Percentiles rank a stretch among this genome's conserved stretches.
phyloP scores from a whole-genome alignment of 2,113 vertebrate genomes.

The Microcebus murinus region DNA sequence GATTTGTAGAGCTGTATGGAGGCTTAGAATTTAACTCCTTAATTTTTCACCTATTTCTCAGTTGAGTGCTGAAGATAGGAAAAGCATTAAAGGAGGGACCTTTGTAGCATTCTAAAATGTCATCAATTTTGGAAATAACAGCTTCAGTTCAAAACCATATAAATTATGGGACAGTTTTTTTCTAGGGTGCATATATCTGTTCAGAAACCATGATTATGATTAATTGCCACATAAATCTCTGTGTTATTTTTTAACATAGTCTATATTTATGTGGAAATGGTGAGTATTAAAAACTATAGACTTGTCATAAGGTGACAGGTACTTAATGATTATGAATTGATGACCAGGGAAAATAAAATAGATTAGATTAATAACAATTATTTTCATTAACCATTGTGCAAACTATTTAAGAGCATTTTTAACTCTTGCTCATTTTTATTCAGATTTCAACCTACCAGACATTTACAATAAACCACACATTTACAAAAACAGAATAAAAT shows the following conservation, averaged over 20 bases:
- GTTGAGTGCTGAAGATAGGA: no score
- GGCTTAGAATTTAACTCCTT: not conserved
- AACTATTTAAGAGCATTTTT: not conserved
- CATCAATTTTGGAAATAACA: not conserved
- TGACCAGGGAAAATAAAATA: not conserved
- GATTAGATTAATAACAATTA: not conserved
- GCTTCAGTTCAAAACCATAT: not conserved
- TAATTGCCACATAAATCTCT: not conserved
- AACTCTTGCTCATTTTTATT: not conserved
- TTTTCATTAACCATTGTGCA: not conserved
- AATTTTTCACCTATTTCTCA: not conserved
- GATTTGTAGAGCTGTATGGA: not conserved
- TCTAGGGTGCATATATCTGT: not conserved
- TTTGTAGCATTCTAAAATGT: not conserved
- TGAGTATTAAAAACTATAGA: not conserved
- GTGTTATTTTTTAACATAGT: not conserved
- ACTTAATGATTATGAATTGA: not conserved
- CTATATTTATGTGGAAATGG: not conserved
- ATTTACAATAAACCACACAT: not conserved
- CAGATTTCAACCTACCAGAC: not conserved
- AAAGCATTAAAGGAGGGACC: not conserved
- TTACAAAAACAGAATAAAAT: not conserved
- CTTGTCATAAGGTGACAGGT: not conserved
- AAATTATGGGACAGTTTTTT: not conserved
- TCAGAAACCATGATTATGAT: not conserved